Percentiles rank a stretch among this genome's conserved stretches.
Conservation (phyloP, 2,797 vertebrate genomes). For the Danio choprae region DNA sequence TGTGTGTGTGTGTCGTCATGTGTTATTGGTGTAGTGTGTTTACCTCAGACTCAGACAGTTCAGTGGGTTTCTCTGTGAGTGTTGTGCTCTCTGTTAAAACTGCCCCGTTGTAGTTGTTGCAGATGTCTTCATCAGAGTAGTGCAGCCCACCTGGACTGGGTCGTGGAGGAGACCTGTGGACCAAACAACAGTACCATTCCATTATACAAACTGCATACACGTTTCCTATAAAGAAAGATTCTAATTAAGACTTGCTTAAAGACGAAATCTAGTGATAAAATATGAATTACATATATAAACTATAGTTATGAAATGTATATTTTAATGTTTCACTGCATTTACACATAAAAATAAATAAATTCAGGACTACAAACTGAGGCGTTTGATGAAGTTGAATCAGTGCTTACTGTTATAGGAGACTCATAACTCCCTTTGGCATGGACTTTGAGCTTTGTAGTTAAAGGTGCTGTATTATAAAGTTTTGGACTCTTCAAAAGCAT, state of each 20-base stretch:
- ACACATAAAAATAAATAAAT: neutral
- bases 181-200: neutral
- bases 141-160: constrained; percentile 93
- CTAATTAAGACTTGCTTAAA: neutral
- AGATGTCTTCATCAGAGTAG: constrained; percentile 96
- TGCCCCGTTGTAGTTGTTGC: constrained; percentile 91
- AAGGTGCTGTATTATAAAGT: too few species aligned
- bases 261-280: neutral
- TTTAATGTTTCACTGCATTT: neutral
- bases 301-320: too few species aligned
- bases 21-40: constrained; percentile 8
- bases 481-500: too few species aligned
- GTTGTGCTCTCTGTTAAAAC: constrained; percentile 87
- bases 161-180: constrained; percentile 89
- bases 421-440: too few species aligned
- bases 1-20: constrained; percentile 8
- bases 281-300: too few species aligned
- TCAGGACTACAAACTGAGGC: too few species aligned
- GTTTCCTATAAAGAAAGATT: neutral
- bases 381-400: too few species aligned
- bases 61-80: constrained; percentile 88
- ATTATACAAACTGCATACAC: neutral
- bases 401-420: too few species aligned
- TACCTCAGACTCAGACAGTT: constrained; percentile 93
- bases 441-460: too few species aligned